Evolutionary conservation across 2,797 vertebrate genomes (phyloP).

Genomic region (Enteromius fasciolatus): DNA sequence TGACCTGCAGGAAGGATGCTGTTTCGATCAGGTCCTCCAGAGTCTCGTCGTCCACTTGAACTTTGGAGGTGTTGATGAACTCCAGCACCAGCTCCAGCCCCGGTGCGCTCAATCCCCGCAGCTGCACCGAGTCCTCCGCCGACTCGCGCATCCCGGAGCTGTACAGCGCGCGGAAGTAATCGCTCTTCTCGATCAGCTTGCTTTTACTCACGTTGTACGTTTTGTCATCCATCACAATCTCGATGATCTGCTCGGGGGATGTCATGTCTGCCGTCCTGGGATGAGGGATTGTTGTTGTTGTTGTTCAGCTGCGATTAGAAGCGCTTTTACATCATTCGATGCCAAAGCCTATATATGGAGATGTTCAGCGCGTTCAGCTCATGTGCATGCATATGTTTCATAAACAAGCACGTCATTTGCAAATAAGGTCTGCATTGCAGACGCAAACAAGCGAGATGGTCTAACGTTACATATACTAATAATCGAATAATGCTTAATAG

Average conservation of each 20-base stretch:
- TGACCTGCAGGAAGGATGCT: constrained; percentile 93
- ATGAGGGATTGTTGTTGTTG: constrained; percentile 1
- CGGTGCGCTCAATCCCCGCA: constrained; percentile 88
- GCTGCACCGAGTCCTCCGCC: constrained; percentile 82
- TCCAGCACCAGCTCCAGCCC: constrained; percentile 92
- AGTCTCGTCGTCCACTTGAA: constrained; percentile 80
- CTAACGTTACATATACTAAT: neutral
- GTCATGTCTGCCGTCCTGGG: constrained; percentile 71
- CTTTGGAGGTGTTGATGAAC: constrained; percentile 91
- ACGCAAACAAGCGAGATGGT: neutral
- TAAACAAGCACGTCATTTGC: constrained; percentile 10
- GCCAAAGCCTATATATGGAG: constrained; percentile 79
- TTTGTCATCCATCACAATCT: constrained; percentile 88
- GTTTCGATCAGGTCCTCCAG: constrained; percentile 91
- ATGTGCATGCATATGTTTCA: neutral
- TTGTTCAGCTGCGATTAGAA: constrained; percentile 1
- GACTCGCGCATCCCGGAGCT: constrained; percentile 97
- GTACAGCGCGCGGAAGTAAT: constrained; percentile 94
- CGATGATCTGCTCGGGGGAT: constrained; percentile 81
- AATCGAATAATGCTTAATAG: neutral
- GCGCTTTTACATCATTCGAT: constrained; percentile 12
- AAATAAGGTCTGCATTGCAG: constrained; percentile 15
- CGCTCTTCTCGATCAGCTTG: constrained; percentile 94
- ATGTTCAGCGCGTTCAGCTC: constrained; percentile 69
- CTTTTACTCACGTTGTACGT: constrained; percentile 88